A percentile compares a stretch with the other conserved stretches of the same genome.
These are phyloP conservation scores for Python bivittatus DNA, from an alignment of 2,113 vertebrate genomes.

Conservation along the genomic window DNA sequence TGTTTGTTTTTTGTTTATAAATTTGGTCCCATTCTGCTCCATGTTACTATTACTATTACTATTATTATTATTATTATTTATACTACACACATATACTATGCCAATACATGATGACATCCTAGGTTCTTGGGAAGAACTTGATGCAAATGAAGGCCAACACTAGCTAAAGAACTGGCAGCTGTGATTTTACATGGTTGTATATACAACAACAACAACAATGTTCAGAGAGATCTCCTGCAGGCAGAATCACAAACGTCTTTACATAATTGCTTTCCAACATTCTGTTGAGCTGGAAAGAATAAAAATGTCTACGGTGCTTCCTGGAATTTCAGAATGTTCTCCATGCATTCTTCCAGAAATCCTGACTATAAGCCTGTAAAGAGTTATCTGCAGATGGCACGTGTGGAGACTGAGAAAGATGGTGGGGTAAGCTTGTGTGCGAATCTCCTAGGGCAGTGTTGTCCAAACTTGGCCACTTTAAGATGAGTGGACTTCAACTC, in stretches of 20 bases:
- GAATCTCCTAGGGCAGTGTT: neutral
- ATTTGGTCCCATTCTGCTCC: neutral
- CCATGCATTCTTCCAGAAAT: neutral
- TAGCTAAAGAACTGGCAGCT: neutral
- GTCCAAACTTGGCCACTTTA: too few relatives aligned
- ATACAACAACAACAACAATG: neutral
- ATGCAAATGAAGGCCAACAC: neutral
- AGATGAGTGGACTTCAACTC: too few relatives aligned
- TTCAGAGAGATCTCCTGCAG: neutral
- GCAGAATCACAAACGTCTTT: neutral
- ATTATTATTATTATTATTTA: too few relatives aligned
- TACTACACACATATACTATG: too few relatives aligned
- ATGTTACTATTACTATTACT: too few relatives aligned
- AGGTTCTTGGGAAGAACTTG: neutral
- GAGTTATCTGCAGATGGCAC: neutral
- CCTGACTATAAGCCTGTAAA: neutral
- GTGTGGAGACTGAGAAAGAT: neutral
- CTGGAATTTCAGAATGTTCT: neutral
- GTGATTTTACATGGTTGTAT: neutral
- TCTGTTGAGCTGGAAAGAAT: neutral
- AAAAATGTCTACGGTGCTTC: neutral
- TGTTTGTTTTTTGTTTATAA: neutral
- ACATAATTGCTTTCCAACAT: neutral
- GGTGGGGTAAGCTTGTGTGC: neutral
- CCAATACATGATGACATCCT: neutral